Conservation (phyloP, 2,113 vertebrate species). For the Opisthocomus hoazin region DNA sequence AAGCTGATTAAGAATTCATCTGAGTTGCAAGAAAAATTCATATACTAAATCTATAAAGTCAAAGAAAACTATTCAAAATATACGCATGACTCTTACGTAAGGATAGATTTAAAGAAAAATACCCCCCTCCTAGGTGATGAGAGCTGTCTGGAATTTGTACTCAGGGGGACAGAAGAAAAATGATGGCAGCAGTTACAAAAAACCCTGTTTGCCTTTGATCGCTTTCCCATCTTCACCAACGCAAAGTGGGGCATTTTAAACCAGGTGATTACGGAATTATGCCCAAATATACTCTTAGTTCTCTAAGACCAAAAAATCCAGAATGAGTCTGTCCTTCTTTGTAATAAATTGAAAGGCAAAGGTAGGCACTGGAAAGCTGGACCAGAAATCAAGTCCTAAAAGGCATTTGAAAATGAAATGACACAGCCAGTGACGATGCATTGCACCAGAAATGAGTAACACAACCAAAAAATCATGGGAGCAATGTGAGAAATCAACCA, state of each 20-base stretch:
- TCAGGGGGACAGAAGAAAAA: not conserved
- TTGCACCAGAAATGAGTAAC: not conserved
- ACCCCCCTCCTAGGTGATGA: not conserved
- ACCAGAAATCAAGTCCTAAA: not conserved
- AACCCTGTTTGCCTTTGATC: not conserved
- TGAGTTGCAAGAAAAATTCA: not conserved
- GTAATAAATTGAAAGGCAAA: not conserved
- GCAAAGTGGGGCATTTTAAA: not conserved
- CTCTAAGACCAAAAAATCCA: not conserved
- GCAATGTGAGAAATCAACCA: not conserved
- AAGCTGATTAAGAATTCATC: not conserved
- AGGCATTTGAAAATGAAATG: not conserved
- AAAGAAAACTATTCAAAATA: not conserved
- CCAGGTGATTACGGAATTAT: not conserved
- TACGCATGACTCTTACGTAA: not conserved
- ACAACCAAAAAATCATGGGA: not conserved
- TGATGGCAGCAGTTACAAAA: not conserved
- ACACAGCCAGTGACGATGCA: not conserved
- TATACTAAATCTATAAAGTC: not conserved
- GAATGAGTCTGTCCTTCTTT: not conserved
- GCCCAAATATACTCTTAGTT: not conserved
- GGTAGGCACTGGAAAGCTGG: not conserved
- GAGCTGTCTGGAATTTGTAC: not conserved
- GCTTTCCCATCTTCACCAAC: not conserved
- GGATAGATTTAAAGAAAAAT: not conserved